Percentiles rank a stretch among this genome's conserved stretches.
Evolutionary conservation across 2,797 vertebrate species (phyloP).

Genomic region (Odontamblyopus lacepedii): DNA sequence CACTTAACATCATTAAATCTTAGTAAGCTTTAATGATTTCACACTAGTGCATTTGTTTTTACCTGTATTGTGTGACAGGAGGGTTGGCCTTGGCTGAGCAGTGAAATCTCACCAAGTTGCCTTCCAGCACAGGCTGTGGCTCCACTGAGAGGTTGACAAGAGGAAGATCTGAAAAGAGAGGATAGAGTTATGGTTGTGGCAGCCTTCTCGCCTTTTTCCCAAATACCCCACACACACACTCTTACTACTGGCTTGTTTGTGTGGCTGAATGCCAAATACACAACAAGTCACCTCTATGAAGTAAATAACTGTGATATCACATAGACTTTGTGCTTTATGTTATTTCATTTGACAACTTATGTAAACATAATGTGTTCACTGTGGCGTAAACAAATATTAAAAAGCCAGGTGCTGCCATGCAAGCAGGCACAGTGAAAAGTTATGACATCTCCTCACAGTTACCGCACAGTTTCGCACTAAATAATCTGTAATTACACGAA

Average conservation of each 20-base stretch:
- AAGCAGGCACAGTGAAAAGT: conserved; percentile 13
- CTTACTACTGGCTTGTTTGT: conserved; percentile 32
- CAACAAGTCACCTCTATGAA: conserved; percentile 19
- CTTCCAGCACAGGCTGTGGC: conserved; percentile 93
- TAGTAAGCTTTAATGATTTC: not conserved
- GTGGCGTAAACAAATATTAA: conserved; percentile 14
- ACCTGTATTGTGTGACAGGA: conserved; percentile 95
- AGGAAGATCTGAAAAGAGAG: conserved; percentile 83
- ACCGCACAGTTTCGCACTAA: conserved; percentile 29
- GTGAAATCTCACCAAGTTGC: conserved; percentile 92
- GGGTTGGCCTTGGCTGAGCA: conserved; percentile 98
- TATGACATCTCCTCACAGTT: conserved; percentile 42
- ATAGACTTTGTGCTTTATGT: conserved; percentile 11
- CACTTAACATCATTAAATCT: not conserved
- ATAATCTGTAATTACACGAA: conserved; percentile 40
- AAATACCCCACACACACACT: conserved; percentile 37
- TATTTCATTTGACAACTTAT: conserved; percentile 27
- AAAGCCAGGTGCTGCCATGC: conserved; percentile 16
- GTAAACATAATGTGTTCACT: not conserved
- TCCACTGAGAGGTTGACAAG: conserved; percentile 96
- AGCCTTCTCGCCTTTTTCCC: conserved; percentile 26
- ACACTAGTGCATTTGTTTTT: conserved; percentile 44
- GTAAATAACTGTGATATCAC: conserved; percentile 6
- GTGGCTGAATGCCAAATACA: conserved; percentile 10
- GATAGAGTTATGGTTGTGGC: conserved; percentile 39